Conservation (phyloP, 2,888 invertebrate genomes). For the Agrochola circellaris region DNA sequence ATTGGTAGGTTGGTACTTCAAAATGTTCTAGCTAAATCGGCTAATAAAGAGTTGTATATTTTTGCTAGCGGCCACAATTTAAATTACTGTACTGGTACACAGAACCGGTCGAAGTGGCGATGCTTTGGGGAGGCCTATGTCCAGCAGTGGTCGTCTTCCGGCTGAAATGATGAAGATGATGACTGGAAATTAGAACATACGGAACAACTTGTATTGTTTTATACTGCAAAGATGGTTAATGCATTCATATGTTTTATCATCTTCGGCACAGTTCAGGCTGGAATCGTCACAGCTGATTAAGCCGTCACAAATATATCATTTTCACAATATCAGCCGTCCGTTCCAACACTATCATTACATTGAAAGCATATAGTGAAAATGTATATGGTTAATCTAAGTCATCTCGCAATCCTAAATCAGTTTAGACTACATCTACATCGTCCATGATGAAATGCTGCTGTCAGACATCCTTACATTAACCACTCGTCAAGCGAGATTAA, state of each 20-base stretch:
- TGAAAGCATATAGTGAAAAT: background rate
- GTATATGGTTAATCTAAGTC: conserved; percentile 24
- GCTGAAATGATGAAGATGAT: background rate
- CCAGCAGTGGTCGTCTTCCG: too few relatives aligned
- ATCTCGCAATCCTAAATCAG: conserved; percentile 21
- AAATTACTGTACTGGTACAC: background rate
- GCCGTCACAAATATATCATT: background rate
- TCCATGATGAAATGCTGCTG: conserved; percentile 51
- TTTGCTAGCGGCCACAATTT: background rate
- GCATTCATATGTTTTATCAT: background rate
- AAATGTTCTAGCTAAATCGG: conserved; percentile 17
- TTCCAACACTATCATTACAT: background rate
- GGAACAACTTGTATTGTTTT: background rate
- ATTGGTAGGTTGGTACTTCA: background rate
- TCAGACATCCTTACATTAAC: conserved; percentile 55
- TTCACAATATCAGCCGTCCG: background rate
- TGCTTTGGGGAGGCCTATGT: background rate
- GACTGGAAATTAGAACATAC: background rate
- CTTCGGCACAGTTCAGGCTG: background rate
- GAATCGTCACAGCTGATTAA: background rate
- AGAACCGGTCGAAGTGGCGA: background rate
- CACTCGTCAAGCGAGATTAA: conserved; percentile 63
- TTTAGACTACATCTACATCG: conserved; percentile 35
- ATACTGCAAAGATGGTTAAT: background rate
- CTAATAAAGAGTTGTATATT: background rate